Evolutionary conservation across 2,797 vertebrate species (phyloP).

Genomic region (Liasis olivaceus): DNA sequence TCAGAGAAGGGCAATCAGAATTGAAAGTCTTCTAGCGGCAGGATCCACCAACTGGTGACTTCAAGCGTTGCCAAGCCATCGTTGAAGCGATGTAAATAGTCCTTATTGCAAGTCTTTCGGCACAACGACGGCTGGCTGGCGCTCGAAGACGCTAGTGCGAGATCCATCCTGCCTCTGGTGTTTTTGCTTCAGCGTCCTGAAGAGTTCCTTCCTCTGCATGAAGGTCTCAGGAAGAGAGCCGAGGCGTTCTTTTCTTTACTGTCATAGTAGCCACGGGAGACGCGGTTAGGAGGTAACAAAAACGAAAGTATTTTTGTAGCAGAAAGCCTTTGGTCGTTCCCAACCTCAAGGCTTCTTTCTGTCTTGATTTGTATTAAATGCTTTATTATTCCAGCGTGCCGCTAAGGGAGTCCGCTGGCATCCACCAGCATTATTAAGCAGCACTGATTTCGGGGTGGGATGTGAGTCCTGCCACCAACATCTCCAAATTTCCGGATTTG

Average conservation of each 20-base stretch:
- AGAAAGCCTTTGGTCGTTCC: constrained; percentile 29
- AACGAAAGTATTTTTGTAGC: constrained; percentile 27
- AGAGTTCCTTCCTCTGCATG: neutral
- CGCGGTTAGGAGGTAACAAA: neutral
- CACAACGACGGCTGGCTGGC: neutral
- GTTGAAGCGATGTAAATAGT: neutral
- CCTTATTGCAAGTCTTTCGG: neutral
- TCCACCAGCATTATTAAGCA: neutral
- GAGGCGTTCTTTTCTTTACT: neutral
- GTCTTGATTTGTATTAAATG: constrained; percentile 15
- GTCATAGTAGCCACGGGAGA: no score
- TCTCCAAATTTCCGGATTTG: neutral
- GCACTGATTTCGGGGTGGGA: neutral
- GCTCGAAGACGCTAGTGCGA: neutral
- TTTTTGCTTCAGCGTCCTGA: neutral
- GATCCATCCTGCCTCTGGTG: no score
- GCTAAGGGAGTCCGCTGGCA: neutral
- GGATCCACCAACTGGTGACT: neutral
- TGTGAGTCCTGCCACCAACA: neutral
- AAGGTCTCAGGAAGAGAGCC: neutral
- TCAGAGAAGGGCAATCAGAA: neutral
- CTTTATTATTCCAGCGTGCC: neutral
- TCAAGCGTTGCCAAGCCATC: neutral
- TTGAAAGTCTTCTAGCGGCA: neutral
- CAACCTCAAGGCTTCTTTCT: constrained; percentile 39